phyloP scores from a whole-genome alignment of 2,113 vertebrate species.

The Cepphus grylle region DNA sequence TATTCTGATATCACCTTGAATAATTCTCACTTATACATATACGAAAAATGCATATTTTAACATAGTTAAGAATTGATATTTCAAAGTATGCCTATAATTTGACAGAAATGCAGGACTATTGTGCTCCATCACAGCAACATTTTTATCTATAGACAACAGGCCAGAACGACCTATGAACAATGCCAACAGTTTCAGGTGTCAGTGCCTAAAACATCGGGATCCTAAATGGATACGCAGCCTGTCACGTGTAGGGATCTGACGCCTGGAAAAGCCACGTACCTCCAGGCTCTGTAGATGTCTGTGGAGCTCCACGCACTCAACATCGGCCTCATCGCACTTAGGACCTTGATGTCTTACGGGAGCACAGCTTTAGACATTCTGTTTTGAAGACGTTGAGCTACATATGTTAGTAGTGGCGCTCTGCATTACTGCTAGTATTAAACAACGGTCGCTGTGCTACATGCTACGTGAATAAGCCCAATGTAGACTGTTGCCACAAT shows the following conservation, averaged over 20 bases:
- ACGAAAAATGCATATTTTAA: slow-evolving; percentile 67
- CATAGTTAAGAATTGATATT: slow-evolving; percentile 52
- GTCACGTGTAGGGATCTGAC: neutral
- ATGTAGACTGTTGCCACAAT: neutral
- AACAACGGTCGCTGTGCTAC: neutral
- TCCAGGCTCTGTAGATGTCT: neutral
- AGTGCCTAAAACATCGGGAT: neutral
- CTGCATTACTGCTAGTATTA: neutral
- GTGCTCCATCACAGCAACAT: slow-evolving; percentile 27
- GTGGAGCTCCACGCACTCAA: neutral
- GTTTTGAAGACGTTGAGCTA: neutral
- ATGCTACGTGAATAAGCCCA: neutral
- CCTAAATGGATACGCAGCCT: neutral
- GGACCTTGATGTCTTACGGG: fast-evolving
- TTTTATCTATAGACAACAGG: neutral
- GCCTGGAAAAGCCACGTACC: neutral
- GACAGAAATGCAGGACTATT: slow-evolving; percentile 15
- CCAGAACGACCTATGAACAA: neutral
- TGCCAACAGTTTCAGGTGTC: neutral
- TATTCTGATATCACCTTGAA: slow-evolving; percentile 70
- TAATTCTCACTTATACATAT: slow-evolving; percentile 69
- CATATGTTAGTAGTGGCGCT: neutral
- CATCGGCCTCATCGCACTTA: neutral
- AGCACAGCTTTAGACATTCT: neutral
- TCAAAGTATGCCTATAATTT: slow-evolving; percentile 44